Percentiles rank a stretch among this genome's conserved stretches.
These are phyloP conservation scores for Norana najaformis DNA, from an alignment of 2,888 invertebrate species.

Conservation along the genomic window DNA sequence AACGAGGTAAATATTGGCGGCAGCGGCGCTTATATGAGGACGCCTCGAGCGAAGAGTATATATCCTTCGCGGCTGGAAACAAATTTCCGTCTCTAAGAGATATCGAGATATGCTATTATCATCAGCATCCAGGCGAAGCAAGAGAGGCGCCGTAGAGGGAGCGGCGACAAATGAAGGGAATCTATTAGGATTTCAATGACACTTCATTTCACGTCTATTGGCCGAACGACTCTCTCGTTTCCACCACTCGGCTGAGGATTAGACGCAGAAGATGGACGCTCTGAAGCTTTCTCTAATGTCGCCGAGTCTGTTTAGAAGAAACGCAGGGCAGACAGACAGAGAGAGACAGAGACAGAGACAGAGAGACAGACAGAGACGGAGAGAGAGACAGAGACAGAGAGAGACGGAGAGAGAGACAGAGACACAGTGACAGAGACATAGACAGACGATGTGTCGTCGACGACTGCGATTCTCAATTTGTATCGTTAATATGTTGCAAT, in stretches of 20 bases:
- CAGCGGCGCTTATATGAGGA: neutral
- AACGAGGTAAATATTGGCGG: slow-evolving; percentile 13
- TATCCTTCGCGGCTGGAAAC: neutral
- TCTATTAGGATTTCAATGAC: neutral
- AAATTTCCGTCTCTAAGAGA: neutral
- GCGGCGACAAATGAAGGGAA: neutral
- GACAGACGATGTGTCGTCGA: too few relatives aligned
- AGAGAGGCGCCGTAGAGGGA: neutral
- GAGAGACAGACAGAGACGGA: too few relatives aligned
- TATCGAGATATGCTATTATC: neutral
- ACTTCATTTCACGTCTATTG: neutral
- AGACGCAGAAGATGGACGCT: neutral
- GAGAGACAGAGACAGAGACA: too few relatives aligned
- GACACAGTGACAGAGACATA: too few relatives aligned
- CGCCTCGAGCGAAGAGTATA: neutral
- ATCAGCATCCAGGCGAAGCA: neutral
- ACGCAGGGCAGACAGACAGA: neutral
- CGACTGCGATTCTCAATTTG: too few relatives aligned
- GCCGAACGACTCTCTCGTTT: neutral
- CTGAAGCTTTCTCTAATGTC: neutral
- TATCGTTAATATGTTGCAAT: too few relatives aligned
- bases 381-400: too few relatives aligned
- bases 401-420: too few relatives aligned
- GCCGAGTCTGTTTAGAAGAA: too few relatives aligned
- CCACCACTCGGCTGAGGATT: neutral